A percentile compares a stretch with the other conserved stretches of the same genome.
phyloP scores from a whole-genome alignment of 2,888 invertebrate genomes.

The Pogonocherus hispidulus region DNA sequence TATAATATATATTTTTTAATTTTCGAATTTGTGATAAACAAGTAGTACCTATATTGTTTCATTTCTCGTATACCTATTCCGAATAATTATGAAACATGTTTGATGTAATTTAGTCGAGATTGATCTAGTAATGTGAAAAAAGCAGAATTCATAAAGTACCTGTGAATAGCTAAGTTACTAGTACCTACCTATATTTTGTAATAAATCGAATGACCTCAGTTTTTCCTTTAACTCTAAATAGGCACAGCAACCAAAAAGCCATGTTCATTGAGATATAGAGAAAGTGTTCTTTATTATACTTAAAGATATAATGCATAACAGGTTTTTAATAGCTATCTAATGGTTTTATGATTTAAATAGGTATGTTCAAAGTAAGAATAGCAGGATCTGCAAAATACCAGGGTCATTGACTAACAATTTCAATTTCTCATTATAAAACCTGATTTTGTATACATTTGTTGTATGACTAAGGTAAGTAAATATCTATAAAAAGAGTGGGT shows the following conservation, averaged over 20 bases:
- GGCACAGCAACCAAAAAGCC: no score
- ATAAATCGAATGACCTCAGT: no score
- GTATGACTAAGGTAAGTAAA: no score
- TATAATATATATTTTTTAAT: background rate
- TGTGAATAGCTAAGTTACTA: no score
- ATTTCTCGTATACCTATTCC: no score
- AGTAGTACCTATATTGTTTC: no score
- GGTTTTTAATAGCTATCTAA: background rate
- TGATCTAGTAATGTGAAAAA: no score
- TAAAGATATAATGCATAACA: background rate
- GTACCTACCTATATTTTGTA: no score
- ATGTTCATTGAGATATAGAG: background rate
- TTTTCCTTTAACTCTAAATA: no score
- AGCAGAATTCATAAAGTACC: no score
- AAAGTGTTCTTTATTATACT: background rate
- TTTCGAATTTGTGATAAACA: background rate
- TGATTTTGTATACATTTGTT: slow-evolving; percentile 12
- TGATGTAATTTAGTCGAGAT: no score
- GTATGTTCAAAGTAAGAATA: background rate
- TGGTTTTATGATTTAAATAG: background rate
- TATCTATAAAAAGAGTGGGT: background rate
- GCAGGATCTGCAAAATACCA: slow-evolving; percentile 13
- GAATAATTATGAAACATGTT: no score
- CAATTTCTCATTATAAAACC: background rate
- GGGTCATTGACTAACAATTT: background rate